Evolutionary conservation across 1,140 invertebrate species (phyloP), one percentile per base, ranked within the genome.

Genomic region (Idris sp.): DNA sequence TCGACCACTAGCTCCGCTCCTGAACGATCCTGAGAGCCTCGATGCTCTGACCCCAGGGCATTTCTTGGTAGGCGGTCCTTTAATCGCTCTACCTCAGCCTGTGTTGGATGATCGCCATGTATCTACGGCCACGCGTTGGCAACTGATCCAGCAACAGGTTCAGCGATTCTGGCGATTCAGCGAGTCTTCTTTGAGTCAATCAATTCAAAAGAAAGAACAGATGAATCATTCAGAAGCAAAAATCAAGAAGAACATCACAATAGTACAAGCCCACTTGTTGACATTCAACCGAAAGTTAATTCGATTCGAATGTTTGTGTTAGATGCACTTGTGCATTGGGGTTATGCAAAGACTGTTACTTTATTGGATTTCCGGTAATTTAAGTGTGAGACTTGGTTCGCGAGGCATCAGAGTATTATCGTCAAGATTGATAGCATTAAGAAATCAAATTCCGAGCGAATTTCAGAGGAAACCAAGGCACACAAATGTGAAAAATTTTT

Each of bases 401-500:
- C 14, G 9, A 35, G 16, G 13, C 33, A 35, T 15, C 14, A 14
- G 16, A 35, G 4, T 14, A 35, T 35, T 35, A 14, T 35, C 33
- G 16, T 35, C 11, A 4, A 14, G 33, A 35, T 7, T 35, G 33
- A 15, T 35, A 14, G 1, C 4, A 7, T 35, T 35, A 35, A 14
- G 33, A 35, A 4, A 35, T 35, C 33, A 35, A 35, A 35, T 35
- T 9, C 33, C 33, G 2, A 35, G 33, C n/a, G 43, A 46, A 30
- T 46, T 46, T 16, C 25, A 15, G 30, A 3, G 43, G 13, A 46
- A 46, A 16, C 25, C 25, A 4, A 30, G 25, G 10, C 15, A n/a
- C 6, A 14, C 13, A 2, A 8, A 1, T 15, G 8, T 30, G 2
- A n/a, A 16, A 6, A 19, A 15, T 16, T 16, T 11, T 11, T 46